Evolutionary conservation across 1,140 invertebrate species (phyloP), one percentile per base, ranked within the genome.

Genomic region (Leptoteleia sp.): DNA sequence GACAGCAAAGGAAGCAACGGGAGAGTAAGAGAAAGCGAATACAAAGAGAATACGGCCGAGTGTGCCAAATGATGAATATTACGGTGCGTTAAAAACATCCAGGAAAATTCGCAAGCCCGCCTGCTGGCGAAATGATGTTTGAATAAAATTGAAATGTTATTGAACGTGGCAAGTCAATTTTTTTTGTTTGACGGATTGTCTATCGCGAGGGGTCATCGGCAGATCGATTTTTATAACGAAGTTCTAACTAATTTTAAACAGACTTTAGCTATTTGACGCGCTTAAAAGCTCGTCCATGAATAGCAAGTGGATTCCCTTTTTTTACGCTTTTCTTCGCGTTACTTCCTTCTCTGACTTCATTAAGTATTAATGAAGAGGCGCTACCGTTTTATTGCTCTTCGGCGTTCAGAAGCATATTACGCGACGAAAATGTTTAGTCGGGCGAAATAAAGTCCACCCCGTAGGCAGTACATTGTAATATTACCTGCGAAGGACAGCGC

Each of bases 31-130:
- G 17, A 37, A 55, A 54, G 40, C 15, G 48, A 64, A 64, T 38
- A 64, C 59, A 73, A 73, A 64, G 70, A 27, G 48, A 64, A 64
- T 50, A 19, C 19, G 40, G 1, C 6, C 42, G 25, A 47, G 40
- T 55, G 35, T 5, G 22, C 31, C 40, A 43, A 55, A 55, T 64
- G 38, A 64, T 73, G 70, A 73, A 64, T 73, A 73, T 73, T 64
- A 57, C 35, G 2, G 29, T 6, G 55, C 45, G 16, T 22, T 61
- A 52, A 71, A 71, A 48, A 19, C 55, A 5, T 25, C 35, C n/a
- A n/a, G 22, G 3, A 25, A 25, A 25, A 25, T 25, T 3, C 22
- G n/a, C n/a, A n/a, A n/a, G n/a, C n/a, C n/a, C n/a, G n/a, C n/a
- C n/a, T n/a, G n/a, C n/a, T n/a, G n/a, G n/a, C n/a, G n/a, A n/a